These are phyloP conservation scores for Drosophila biarmipes DNA, from an alignment of 1,140 invertebrate species.

Conservation along the genomic window DNA sequence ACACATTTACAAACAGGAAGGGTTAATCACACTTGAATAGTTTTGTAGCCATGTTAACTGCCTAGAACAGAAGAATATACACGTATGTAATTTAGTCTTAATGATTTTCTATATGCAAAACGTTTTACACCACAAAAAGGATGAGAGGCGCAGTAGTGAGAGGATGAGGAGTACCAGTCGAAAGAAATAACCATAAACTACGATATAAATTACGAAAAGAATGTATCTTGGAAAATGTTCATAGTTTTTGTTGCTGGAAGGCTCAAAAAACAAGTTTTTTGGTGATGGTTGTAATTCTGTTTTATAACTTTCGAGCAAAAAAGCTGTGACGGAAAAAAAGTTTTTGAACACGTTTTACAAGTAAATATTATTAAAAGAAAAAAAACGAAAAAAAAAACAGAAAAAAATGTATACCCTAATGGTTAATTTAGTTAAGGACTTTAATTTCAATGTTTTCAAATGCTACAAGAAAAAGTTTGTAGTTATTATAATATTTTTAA, in stretches of 20 bases:
- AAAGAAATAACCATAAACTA: constrained; percentile 2
- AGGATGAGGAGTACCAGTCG: constrained; percentile 17
- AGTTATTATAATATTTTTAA: constrained; percentile 31
- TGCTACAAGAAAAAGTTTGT: constrained; percentile 27
- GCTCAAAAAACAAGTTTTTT: constrained; percentile 57
- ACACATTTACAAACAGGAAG: constrained; percentile 58
- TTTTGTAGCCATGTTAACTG: constrained; percentile 81
- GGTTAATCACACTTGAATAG: constrained; percentile 72
- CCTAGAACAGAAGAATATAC: constrained; percentile 76
- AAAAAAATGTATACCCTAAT: constrained; percentile 25
- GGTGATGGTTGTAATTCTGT: constrained; percentile 60
- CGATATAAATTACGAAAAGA: constrained; percentile 9
- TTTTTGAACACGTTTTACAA: constrained; percentile 52
- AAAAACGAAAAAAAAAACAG: constrained; percentile 12
- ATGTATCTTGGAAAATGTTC: constrained; percentile 26
- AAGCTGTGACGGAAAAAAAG: constrained; percentile 54
- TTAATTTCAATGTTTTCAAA: constrained; percentile 60
- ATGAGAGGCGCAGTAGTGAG: constrained; percentile 1
- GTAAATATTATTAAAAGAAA: constrained; percentile 19
- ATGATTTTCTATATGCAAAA: constrained; percentile 45
- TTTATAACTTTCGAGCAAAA: constrained; percentile 40
- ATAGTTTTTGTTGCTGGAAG: constrained; percentile 53
- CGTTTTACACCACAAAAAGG: constrained; percentile 29
- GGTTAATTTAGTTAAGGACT: constrained; percentile 55
- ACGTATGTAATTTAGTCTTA: constrained; percentile 68